These are phyloP conservation scores for Dysidea cf. avara DNA, from an alignment of 37 sponge, comb jelly and placozoan genomes.

Conservation along the genomic window DNA sequence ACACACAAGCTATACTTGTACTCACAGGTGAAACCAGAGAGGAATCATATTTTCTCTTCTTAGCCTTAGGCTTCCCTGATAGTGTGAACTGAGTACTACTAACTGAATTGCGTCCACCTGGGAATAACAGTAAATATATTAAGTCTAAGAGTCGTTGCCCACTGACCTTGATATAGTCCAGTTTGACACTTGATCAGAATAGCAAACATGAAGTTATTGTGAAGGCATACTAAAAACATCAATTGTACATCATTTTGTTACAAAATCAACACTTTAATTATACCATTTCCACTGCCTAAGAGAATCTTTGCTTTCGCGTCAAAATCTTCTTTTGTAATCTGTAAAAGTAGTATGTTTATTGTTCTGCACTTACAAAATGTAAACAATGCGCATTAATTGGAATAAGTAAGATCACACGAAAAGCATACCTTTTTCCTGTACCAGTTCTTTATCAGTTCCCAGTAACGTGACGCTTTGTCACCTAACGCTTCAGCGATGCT, in stretches of 20 bases:
- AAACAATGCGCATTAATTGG: neutral
- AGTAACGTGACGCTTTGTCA: constrained; percentile 46
- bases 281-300: constrained; percentile 61
- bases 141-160: neutral
- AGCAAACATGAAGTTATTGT: constrained; percentile 89
- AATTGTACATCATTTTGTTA: no score
- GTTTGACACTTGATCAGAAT: constrained; percentile 84
- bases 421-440: constrained; percentile 72
- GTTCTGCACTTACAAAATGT: no score
- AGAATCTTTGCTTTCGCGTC: constrained; percentile 63
- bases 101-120: no score
- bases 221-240: constrained; percentile 76
- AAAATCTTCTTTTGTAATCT: constrained; percentile 85
- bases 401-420: neutral
- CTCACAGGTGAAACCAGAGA: constrained; percentile 7
- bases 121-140: neutral
- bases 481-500: constrained; percentile 40
- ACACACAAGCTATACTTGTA: neutral
- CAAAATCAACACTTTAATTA: no score
- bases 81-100: no score
- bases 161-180: constrained; percentile 26
- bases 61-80: no score
- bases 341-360: neutral
- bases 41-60: neutral
- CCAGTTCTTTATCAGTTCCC: constrained; percentile 79